Percentiles rank a stretch among this genome's conserved stretches.
These are phyloP conservation scores for Synanthedon formicaeformis DNA, from an alignment of 2,888 invertebrate species.

Conservation along the genomic window DNA sequence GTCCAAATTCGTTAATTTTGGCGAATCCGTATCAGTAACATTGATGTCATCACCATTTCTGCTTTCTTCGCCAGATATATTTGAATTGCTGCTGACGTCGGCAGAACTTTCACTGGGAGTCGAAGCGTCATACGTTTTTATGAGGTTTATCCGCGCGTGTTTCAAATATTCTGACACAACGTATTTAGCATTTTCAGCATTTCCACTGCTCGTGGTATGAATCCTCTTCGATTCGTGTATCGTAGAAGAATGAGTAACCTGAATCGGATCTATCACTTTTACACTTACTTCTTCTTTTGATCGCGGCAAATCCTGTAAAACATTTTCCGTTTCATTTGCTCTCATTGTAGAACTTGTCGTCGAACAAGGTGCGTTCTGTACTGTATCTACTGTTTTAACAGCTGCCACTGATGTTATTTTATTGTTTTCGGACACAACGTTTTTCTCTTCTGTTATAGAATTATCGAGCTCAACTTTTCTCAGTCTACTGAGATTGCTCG, in stretches of 20 bases:
- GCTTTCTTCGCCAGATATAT: constrained; percentile 38
- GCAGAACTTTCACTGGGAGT: neutral
- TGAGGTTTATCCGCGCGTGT: constrained; percentile 64
- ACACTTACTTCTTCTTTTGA: constrained; percentile 25
- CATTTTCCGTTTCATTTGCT: constrained; percentile 19
- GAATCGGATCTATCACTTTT: neutral
- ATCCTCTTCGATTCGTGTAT: constrained; percentile 28
- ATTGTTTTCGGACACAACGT: constrained; percentile 16
- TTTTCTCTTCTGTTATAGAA: constrained; percentile 25
- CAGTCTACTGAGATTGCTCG: constrained; percentile 41
- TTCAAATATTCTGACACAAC: constrained; percentile 76
- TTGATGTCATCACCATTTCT: constrained; percentile 33
- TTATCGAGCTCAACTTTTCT: constrained; percentile 48
- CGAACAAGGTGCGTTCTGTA: constrained; percentile 9
- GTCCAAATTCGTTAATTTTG: constrained; percentile 42
- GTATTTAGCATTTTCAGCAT: constrained; percentile 71
- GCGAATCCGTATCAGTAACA: constrained; percentile 36
- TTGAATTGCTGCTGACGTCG: constrained; percentile 21
- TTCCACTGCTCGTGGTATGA: constrained; percentile 30
- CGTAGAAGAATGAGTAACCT: neutral
- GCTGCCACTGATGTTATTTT: constrained; percentile 17
- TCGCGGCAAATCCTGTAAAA: constrained; percentile 11
- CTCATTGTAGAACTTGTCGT: neutral
- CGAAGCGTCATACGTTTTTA: constrained; percentile 47
- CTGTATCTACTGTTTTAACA: constrained; percentile 13